Conservation (phyloP, 2,888 invertebrate genomes). For the Drosophila villosipedis region DNA sequence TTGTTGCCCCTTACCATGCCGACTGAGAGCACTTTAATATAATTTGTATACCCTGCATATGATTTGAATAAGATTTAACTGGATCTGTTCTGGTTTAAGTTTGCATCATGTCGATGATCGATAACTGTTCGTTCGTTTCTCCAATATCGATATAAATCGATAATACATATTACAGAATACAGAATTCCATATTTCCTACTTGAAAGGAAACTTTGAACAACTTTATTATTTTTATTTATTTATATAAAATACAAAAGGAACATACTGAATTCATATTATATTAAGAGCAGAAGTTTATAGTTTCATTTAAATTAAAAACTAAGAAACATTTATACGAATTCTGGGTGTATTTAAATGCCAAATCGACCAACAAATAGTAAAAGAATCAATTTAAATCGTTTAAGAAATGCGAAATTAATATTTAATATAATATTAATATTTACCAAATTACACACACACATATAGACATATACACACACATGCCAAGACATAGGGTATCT, state of each 20-base stretch:
- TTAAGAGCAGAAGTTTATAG: not conserved
- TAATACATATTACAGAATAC: not conserved
- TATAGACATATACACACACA: no score
- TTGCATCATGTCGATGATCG: not conserved
- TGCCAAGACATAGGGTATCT: not conserved
- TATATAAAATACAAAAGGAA: no score
- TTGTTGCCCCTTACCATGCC: not conserved
- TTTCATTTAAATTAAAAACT: not conserved
- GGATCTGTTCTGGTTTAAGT: not conserved
- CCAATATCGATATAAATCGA: not conserved
- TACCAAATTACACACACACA: not conserved
- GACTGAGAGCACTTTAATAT: slow-evolving; percentile 1
- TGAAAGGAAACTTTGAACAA: no score
- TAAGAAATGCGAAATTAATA: not conserved
- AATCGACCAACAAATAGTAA: not conserved
- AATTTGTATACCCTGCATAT: not conserved
- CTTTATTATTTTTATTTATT: no score
- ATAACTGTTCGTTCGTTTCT: not conserved
- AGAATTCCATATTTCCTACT: not conserved
- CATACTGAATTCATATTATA: not conserved
- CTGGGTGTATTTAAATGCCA: not conserved
- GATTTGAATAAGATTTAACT: not conserved
- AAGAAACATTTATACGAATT: not conserved
- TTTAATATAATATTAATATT: not conserved
- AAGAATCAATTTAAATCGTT: not conserved